Conservation (phyloP, 2,113 vertebrate species). For the Rhizomys pruinosus region DNA sequence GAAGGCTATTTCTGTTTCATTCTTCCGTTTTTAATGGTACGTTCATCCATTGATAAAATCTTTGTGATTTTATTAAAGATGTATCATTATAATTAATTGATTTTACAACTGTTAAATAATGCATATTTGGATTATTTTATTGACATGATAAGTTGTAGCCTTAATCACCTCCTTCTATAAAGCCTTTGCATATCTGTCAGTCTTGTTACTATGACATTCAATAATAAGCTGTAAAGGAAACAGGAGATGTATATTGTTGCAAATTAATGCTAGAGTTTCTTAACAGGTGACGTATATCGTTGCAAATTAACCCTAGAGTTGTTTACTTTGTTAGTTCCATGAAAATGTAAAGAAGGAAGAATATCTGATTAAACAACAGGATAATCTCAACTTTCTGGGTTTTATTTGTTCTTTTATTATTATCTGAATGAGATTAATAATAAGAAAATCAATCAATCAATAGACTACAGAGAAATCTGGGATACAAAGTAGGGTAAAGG, state of each 20-base stretch:
- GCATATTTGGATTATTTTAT: conserved; percentile 13
- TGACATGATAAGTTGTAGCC: conserved; percentile 45
- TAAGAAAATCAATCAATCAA: not conserved
- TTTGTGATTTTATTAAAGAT: not conserved
- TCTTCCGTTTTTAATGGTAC: not conserved
- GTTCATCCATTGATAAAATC: not conserved
- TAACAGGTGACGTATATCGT: not conserved
- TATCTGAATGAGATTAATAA: not conserved
- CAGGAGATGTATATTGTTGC: not conserved
- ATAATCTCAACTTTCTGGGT: not conserved
- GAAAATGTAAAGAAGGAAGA: not conserved
- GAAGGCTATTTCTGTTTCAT: not conserved
- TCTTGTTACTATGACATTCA: not conserved
- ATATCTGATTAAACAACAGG: not conserved
- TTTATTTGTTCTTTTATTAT: not conserved
- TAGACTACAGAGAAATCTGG: too few relatives aligned
- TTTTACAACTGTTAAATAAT: conserved; percentile 59
- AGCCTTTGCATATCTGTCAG: not conserved
- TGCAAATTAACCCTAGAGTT: not conserved
- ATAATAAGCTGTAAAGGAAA: conserved; percentile 51
- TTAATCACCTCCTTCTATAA: conserved; percentile 53
- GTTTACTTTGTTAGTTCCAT: not conserved
- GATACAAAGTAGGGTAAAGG: too few relatives aligned
- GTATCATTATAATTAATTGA: conserved; percentile 38
- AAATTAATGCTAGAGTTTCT: not conserved